Base-by-base conservation (phyloP, 1,140 invertebrate species). In the Pseudomyrmex concolor region DNA sequence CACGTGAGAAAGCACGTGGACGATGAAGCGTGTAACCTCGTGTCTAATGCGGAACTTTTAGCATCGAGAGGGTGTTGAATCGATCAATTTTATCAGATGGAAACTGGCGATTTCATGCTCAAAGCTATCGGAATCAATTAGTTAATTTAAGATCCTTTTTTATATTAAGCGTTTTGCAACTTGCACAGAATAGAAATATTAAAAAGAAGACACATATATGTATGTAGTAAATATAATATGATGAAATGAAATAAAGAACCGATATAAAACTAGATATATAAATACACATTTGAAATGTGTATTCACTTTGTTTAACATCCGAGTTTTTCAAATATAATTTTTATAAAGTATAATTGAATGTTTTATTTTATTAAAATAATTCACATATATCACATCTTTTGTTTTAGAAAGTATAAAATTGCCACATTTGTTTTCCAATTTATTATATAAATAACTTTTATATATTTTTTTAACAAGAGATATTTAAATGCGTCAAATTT, bases 1-100 rank as follows among this genome's bases (percentile, higher is more conserved):
- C 70, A 82, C 60, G 70, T 72, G 48, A 74, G 70, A 74, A 82
- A 74, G 48, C 57, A 64, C 25, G 55, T 71, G 66, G 66, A 60
- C 54, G 59, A 70, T 80, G 55, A 80, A 59, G 66, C 66, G 54
- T 70, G 43, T 64, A 71, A 60, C 22, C 55, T 70, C 22, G n/a
- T 59, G 17, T 77, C 25, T 67, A 77, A 77, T n/a, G 17, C 25
- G 55, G 13, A 17, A 59, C 43, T 71, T 70, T 80, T 60, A 9
- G 15, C 12, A 13, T 70, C 3, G 25, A 9, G 76, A 12, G 19
- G 2, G 9, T 71, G 12, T 59, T 70, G 25, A 19, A 51, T 45
- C 50, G 10, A 78, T 59, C 9, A 78, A 70, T 57, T 50, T 48
- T 59, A 12, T 4, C 45, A 19, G 25, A 66, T 12, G 7, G 12